Evolutionary conservation across 2,113 vertebrate species (phyloP).

Genomic region (Nothoprocta perdicaria): DNA sequence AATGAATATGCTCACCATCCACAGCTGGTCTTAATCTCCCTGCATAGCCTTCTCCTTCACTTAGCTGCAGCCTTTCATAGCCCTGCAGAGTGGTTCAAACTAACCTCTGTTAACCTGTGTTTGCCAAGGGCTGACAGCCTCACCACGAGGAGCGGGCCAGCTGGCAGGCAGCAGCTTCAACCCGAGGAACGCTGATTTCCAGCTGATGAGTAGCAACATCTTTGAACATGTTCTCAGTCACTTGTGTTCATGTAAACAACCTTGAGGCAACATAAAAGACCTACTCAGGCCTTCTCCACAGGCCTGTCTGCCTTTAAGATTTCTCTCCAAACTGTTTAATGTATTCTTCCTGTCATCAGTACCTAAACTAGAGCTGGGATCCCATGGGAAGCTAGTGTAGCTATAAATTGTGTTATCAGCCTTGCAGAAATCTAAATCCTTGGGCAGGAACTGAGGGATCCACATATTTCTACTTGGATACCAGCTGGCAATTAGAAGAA

Average conservation of each 20-base stretch:
- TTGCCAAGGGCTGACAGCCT: background rate
- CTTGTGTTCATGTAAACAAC: background rate
- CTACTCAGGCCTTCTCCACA: background rate
- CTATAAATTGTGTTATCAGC: conserved; percentile 29
- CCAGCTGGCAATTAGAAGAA: conserved; percentile 17
- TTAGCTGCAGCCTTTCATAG: background rate
- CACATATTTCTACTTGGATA: conserved; percentile 35
- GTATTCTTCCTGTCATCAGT: conserved; percentile 10
- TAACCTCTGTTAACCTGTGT: background rate
- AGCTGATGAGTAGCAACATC: background rate
- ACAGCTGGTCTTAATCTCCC: background rate
- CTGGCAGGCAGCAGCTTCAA: background rate
- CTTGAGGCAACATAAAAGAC: background rate
- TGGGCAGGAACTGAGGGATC: conserved; percentile 23
- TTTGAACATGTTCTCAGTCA: background rate
- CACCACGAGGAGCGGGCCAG: background rate
- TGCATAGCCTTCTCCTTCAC: background rate
- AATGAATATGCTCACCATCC: rapidly evolving
- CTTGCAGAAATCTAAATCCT: conserved; percentile 6
- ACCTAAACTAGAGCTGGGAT: background rate
- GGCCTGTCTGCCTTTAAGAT: background rate
- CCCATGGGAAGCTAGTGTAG: rapidly evolving
- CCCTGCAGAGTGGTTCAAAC: background rate
- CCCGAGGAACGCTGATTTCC: background rate
- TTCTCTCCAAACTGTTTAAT: background rate